Conservation (phyloP, 2,888 invertebrate genomes). For the Platycheirus albimanus region DNA sequence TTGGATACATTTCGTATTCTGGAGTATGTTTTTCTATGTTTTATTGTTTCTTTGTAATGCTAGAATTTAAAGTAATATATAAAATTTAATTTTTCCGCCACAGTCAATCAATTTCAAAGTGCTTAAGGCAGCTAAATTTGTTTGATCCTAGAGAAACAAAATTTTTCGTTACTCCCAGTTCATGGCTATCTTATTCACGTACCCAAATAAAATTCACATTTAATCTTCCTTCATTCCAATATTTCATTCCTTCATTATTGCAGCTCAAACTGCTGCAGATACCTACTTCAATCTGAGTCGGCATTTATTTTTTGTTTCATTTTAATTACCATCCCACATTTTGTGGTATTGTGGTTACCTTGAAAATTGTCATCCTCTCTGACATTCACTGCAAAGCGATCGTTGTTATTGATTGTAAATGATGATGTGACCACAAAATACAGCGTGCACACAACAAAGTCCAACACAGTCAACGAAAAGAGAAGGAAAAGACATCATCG, state of each 20-base stretch:
- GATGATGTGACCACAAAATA: constrained; percentile 47
- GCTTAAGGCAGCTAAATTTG: too few species aligned
- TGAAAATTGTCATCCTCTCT: constrained; percentile 50
- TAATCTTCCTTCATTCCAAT: not conserved
- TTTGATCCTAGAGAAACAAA: too few species aligned
- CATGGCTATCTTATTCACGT: too few species aligned
- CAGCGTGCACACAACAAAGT: too few species aligned
- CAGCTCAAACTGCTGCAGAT: not conserved
- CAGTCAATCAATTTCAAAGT: too few species aligned
- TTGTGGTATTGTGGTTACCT: constrained; percentile 59
- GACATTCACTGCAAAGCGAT: constrained; percentile 38
- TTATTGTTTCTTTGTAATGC: too few species aligned
- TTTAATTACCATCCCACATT: constrained; percentile 71
- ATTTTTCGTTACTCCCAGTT: too few species aligned
- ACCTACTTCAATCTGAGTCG: not conserved
- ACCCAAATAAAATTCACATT: too few species aligned
- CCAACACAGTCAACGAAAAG: not conserved
- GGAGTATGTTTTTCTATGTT: too few species aligned
- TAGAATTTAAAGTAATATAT: too few species aligned
- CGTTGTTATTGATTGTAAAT: constrained; percentile 41
- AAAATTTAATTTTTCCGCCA: too few species aligned
- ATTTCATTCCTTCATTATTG: constrained; percentile 29
- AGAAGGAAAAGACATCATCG: constrained; percentile 18
- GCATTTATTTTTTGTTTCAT: constrained; percentile 13
- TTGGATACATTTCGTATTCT: too few species aligned